Evolutionary conservation across 2,113 vertebrate species (phyloP).

Genomic region (Rhagologus leucostigma): DNA sequence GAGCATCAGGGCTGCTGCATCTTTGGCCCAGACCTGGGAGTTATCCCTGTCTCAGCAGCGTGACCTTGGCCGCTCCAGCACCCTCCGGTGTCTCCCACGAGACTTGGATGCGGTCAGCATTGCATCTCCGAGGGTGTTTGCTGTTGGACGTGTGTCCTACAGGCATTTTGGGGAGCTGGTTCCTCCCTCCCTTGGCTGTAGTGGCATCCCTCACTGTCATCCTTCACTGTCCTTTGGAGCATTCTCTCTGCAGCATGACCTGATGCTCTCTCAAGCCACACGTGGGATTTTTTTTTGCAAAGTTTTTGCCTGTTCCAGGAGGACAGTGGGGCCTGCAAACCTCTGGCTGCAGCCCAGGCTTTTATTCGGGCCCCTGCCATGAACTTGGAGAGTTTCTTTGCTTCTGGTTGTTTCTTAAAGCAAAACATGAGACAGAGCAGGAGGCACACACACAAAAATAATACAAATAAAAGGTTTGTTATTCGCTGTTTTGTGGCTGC

Average conservation of each 20-base stretch:
- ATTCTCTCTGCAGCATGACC: neutral
- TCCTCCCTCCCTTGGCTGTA: neutral
- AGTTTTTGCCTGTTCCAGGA: neutral
- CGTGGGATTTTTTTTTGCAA: neutral
- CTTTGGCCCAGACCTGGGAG: neutral
- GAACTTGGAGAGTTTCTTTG: neutral
- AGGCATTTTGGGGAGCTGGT: neutral
- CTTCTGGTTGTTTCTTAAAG: neutral
- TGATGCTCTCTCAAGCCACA: neutral
- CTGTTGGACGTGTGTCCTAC: rapidly evolving
- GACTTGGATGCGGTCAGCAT: neutral
- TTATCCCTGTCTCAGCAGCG: neutral
- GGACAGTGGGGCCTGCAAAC: neutral
- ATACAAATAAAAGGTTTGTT: neutral
- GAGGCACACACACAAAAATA: neutral
- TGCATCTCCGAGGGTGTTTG: rapidly evolving
- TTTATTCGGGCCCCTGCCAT: neutral
- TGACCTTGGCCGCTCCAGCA: neutral
- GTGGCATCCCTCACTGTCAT: neutral
- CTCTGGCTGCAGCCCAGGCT: neutral
- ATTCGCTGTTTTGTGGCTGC: neutral
- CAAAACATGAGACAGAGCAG: neutral
- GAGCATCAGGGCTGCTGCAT: neutral
- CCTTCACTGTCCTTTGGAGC: neutral
- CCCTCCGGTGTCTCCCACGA: rapidly evolving